Evolutionary conservation across 2,888 invertebrate genomes (phyloP), one percentile per base, ranked within the genome.

Genomic region (Drepana falcataria): DNA sequence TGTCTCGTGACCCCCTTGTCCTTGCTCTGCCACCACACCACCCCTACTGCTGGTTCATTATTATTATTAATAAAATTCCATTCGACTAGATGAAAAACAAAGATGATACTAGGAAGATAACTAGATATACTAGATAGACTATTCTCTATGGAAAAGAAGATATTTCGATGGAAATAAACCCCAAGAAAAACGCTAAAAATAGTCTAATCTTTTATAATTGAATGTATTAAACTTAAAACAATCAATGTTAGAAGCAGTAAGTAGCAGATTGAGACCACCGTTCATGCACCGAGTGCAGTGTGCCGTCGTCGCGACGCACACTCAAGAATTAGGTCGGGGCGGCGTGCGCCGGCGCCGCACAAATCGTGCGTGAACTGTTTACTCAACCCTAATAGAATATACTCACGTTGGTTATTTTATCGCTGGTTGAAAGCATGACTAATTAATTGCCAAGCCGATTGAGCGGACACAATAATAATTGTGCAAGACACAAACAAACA

Each of bases 1-100:
- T 7, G 51, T 75, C 65, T 71, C 85, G 85, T 87, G 85, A 83
- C 79, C 75, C 73, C 64, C 56, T 58, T 77, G 85, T 82, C 87
- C 87, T 87, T 83, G 86, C 60, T 53, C 60, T 57, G 60, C 56
- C 57, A 55, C 57, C 53, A 56, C 53, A 59, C 63, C 58, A 64
- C 60, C 56, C 66, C 65, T 54, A 58, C 53, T 65, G 60, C 63
- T 63, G 58, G 57, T 67, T 21, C 21, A 21, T 21, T 21, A 21
- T 21, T 21, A 21, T 21, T 21, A 21, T 21, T 21, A 21, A 21
- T 21, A 21, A 21, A 21, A 21, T 21, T 21, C 21, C 21, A 21
- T 21, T 21, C 21, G 21, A 21, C 21, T 21, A 21, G 21, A 21
- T 21, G 21, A 21, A 21, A 21, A 21, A 21, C 21, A 21, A 21